Evolutionary conservation across 2,888 invertebrate genomes (phyloP).

Genomic region (Monochamus alternatus): DNA sequence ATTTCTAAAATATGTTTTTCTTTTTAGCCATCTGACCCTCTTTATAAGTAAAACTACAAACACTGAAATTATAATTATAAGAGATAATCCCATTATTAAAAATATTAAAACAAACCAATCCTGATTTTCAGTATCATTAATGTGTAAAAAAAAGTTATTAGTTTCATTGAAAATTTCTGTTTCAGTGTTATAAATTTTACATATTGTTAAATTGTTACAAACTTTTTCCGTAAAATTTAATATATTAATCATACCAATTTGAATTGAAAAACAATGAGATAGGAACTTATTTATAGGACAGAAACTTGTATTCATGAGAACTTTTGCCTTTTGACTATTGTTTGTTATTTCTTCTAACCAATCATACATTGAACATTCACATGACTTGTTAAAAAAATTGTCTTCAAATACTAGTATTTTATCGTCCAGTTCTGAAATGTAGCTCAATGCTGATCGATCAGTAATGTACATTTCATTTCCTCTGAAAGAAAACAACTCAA

Average conservation of each 20-base stretch:
- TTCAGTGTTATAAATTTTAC: constrained; percentile 73
- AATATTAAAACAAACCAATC: constrained; percentile 65
- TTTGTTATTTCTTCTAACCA: constrained; percentile 75
- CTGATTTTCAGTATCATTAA: constrained; percentile 57
- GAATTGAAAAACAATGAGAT: constrained; percentile 78
- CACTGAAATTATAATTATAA: constrained; percentile 73
- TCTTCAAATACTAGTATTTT: constrained; percentile 72
- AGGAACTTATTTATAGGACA: constrained; percentile 76
- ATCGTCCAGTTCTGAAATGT: constrained; percentile 74
- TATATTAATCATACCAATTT: constrained; percentile 77
- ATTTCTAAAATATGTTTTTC: constrained; percentile 74
- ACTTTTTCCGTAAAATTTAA: constrained; percentile 77
- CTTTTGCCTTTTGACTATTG: constrained; percentile 68
- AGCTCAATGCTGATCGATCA: constrained; percentile 74
- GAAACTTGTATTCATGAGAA: constrained; percentile 74
- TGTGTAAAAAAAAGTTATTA: constrained; percentile 60
- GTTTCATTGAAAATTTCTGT: constrained; percentile 66
- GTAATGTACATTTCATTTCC: constrained; percentile 75
- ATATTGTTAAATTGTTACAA: constrained; percentile 76
- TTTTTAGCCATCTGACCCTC: constrained; percentile 75
- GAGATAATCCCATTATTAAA: constrained; percentile 72
- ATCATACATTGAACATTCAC: constrained; percentile 76
- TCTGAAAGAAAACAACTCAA: constrained; percentile 71
- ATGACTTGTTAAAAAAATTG: constrained; percentile 78
- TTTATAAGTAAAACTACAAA: constrained; percentile 74